Evolutionary conservation across 2,888 invertebrate species (phyloP), one percentile per base, ranked within the genome.

Genomic region (Spilarctia lutea): DNA sequence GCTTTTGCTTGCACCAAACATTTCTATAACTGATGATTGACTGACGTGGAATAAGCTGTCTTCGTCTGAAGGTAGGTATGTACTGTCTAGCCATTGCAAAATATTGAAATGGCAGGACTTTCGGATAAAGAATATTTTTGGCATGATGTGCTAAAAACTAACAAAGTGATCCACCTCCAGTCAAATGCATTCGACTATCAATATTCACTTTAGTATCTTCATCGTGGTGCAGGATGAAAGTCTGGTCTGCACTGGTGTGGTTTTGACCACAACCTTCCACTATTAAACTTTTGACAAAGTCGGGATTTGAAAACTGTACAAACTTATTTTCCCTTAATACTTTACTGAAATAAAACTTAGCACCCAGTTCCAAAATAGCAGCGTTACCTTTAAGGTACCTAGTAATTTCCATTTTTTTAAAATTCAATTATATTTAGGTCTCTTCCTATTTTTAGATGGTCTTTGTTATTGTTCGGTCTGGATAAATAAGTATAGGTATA

Each of bases 131-230:
- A 0, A 96, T 92, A 81, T 97, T 96, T 89, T 97, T 98, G 0
- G 98, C 96, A 86, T 97, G 96, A 88, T 97, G 97, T 0, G 98
- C 97, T 83, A 98, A 96, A 82, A 98, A 98, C 0, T 98, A 97
- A 73, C 96, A 95, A 20, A 98, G 92, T 33, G 98, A 97, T 0
- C 97, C 97, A 68, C 97, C 97, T 1, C 98, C 99, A 0, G 97
- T 97, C 56, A 99, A 94, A 92, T 98, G 98, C 60, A 98, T 93
- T 0, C 96, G 94, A 87, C 96, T 97, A 13, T 97, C 91, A 65
- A 96, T 91, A 68, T 93, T 93, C 0, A 94, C 91, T 67, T 96
- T 94, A 20, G 96, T 91, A 71, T 97, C 96, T 67, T 96, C 95
- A 75, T 96, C 96, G 77, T 96, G 95, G 81, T 96, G 93, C 60